Evolutionary conservation across 2,888 invertebrate species (phyloP), one percentile per base, ranked within the genome.

Genomic region (Phortica okadai): DNA sequence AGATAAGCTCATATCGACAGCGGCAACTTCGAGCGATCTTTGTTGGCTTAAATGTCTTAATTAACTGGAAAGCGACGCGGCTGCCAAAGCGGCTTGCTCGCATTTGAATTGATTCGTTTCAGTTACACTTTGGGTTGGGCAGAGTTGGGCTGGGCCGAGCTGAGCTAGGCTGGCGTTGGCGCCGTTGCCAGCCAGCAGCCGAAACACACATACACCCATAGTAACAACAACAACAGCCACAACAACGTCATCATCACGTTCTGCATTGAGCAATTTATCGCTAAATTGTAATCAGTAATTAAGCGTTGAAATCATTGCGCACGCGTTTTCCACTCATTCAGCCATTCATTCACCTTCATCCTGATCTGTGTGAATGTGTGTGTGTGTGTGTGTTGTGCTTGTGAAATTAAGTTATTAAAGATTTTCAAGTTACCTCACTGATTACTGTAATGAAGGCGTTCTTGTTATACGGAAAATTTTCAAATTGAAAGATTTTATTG

Each of bases 211-310:
- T n/a, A n/a, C n/a, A n/a, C n/a, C n/a, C n/a, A n/a, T n/a, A 45
- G 10, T 45, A 10, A 21, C 21, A 56, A n/a, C 59, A 59, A 10
- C 59, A 16, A 16, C 25, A 59, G 14, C 25, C 8, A 14, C 73
- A 8, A 16, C 21, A n/a, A 7, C 59, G 16, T 6, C 69, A 69
- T 44, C 62, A 11, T 59, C 41, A 42, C 79, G 80, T 78, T 81
- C 77, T 80, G 66, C 81, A 79, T 78, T 81, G 79, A 80, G 78
- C 74, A 84, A 81, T 70, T 84, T 89, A 89, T 89, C 89, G 84
- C 80, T 83, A 86, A 89, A 86, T 87, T 84, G 87, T 90, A 85
- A 89, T 89, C 89, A 89, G 89, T 87, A 89, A 89, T 89, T 89
- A 90, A 90, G 84, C 45, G 21, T 25, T 21, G 25, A 54, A 70